phyloP scores from a whole-genome alignment of 2,888 invertebrate species.

The Linnaemya vulpina region DNA sequence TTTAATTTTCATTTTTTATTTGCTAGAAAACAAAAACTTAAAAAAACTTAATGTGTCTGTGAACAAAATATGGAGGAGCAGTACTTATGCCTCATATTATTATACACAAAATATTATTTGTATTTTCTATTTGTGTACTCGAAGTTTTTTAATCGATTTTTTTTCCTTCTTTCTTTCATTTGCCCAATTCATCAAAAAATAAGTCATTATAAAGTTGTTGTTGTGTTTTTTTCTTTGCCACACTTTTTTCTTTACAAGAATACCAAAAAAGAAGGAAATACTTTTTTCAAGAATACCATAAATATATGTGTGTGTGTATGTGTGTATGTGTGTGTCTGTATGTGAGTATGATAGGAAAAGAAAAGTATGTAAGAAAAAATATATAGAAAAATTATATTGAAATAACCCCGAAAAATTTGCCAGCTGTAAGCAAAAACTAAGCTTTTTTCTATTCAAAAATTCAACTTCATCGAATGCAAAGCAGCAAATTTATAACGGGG shows the following conservation, averaged over 20 bases:
- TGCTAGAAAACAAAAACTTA: slow-evolving; percentile 33
- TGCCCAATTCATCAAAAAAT: slow-evolving; percentile 82
- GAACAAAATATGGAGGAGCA: slow-evolving; percentile 35
- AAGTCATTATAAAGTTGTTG: slow-evolving; percentile 81
- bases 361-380: slow-evolving; percentile 41
- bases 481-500: slow-evolving; percentile 46
- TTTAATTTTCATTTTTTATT: slow-evolving; percentile 53
- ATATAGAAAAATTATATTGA: slow-evolving; percentile 40
- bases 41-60: slow-evolving; percentile 48
- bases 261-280: slow-evolving; percentile 57
- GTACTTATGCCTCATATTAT: slow-evolving; percentile 4
- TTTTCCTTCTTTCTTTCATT: slow-evolving; percentile 76
- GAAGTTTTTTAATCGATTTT: slow-evolving; percentile 73
- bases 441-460: slow-evolving; percentile 82
- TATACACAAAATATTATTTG: slow-evolving; percentile 54
- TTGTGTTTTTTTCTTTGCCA: slow-evolving; percentile 60
- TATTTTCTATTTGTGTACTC: slow-evolving; percentile 70
- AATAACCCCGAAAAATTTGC: slow-evolving; percentile 74
- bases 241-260: slow-evolving; percentile 50
- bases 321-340: too few relatives aligned
- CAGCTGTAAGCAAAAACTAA: slow-evolving; percentile 82
- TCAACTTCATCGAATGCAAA: slow-evolving; percentile 78
- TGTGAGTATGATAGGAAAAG: slow-evolving; percentile 59
- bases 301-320: too few relatives aligned
- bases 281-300: slow-evolving; percentile 51